A percentile compares a stretch with the other conserved stretches of the same genome.
These are phyloP conservation scores for Mormoops blainvillei DNA, from an alignment of 2,113 vertebrate species.

Conservation along the genomic window DNA sequence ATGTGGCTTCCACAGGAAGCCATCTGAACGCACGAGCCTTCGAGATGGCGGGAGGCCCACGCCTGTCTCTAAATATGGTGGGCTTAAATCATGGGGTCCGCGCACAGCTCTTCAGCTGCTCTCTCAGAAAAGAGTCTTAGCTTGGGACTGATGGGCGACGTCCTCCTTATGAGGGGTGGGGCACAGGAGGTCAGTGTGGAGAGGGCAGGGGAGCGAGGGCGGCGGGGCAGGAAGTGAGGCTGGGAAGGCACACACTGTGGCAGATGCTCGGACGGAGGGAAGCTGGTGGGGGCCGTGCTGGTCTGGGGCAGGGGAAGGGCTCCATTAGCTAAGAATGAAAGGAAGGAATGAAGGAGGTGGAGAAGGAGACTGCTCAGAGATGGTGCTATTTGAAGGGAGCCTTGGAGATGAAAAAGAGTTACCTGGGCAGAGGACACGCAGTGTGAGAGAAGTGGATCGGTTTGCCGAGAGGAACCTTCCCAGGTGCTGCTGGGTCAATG, in stretches of 20 bases:
- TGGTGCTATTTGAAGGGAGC: background rate
- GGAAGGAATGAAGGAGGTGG: background rate
- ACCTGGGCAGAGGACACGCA: background rate
- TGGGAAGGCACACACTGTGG: background rate
- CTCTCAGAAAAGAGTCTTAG: background rate
- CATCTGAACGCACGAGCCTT: background rate
- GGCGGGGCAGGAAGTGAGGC: rapidly evolving
- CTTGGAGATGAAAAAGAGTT: background rate
- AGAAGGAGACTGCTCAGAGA: background rate
- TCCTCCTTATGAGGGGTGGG: background rate
- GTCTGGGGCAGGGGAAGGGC: background rate
- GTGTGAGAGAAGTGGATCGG: background rate
- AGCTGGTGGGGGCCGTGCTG: rapidly evolving
- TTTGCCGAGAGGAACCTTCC: background rate
- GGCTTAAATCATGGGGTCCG: background rate
- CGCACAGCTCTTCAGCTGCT: background rate
- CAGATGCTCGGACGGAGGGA: background rate
- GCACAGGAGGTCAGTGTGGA: rapidly evolving
- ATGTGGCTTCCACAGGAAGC: background rate
- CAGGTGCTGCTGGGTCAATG: background rate
- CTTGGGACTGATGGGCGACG: background rate
- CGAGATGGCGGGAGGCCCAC: too few species aligned
- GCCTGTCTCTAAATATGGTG: background rate
- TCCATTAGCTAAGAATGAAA: background rate
- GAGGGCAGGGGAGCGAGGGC: background rate